Percentiles rank a stretch among this genome's conserved stretches.
Evolutionary conservation across 2,797 vertebrate species (phyloP).

Genomic region (Eospalax fontanierii): DNA sequence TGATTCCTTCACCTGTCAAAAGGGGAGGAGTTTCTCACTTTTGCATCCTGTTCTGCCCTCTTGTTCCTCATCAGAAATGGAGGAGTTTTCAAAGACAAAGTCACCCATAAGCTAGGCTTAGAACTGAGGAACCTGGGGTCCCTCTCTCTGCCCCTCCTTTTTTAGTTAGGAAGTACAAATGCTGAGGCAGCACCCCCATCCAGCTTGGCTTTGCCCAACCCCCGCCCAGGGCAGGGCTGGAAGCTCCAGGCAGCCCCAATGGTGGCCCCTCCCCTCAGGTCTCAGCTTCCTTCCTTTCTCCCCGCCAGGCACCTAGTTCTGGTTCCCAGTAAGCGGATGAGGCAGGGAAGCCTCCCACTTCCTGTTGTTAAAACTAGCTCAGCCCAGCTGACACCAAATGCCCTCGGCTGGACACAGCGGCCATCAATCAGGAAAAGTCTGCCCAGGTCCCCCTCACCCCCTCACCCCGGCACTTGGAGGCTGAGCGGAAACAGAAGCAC

Average conservation of each 20-base stretch:
- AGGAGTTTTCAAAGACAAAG: slow-evolving; percentile 17
- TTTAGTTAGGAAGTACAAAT: background rate
- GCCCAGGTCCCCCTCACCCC: slow-evolving; percentile 6
- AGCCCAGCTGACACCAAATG: slow-evolving; percentile 65
- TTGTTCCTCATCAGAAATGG: background rate
- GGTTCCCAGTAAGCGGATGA: slow-evolving; percentile 85
- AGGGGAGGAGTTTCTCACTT: background rate
- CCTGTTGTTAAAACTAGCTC: slow-evolving; percentile 88
- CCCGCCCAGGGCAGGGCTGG: background rate
- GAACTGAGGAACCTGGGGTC: background rate
- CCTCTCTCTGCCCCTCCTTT: background rate
- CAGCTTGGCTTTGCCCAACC: background rate
- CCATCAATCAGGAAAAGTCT: background rate
- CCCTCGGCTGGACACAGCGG: slow-evolving; percentile 69
- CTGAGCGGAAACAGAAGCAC: slow-evolving; percentile 39
- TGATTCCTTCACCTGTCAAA: background rate
- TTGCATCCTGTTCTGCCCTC: background rate
- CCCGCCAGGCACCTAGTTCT: slow-evolving; percentile 79
- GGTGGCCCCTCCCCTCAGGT: slow-evolving; percentile 65
- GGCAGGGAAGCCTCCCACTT: slow-evolving; percentile 88
- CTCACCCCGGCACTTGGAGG: background rate
- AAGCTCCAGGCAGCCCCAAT: slow-evolving; percentile 15
- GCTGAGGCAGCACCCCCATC: background rate
- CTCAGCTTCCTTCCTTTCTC: slow-evolving; percentile 80
- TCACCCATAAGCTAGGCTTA: background rate